A percentile compares a stretch with the other conserved stretches of the same genome.
phyloP scores from a whole-genome alignment of 2,888 invertebrate species.

The Morpho achilles region DNA sequence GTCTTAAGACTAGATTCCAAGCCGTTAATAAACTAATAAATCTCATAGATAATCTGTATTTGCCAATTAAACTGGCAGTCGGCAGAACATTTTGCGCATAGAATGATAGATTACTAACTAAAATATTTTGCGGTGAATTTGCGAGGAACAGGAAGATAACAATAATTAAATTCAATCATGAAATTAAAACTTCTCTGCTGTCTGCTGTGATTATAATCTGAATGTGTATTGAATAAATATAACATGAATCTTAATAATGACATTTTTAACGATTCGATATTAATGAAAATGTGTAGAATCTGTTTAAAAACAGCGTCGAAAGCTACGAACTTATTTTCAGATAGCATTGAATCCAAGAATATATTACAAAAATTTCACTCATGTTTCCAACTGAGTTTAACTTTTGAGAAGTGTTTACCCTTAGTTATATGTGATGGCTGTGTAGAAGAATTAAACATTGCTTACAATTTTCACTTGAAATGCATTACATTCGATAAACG shows the following conservation, averaged over 20 bases:
- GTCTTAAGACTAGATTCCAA: too few relatives aligned
- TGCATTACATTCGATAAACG: slow-evolving; percentile 50
- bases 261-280: neutral
- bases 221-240: neutral
- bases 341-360: slow-evolving; percentile 36
- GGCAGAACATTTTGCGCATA: too few relatives aligned
- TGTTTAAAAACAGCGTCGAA: slow-evolving; percentile 42
- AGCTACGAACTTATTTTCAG: slow-evolving; percentile 38
- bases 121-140: too few relatives aligned
- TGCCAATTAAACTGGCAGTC: too few relatives aligned
- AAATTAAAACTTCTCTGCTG: too few relatives aligned
- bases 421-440: slow-evolving; percentile 50
- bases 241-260: neutral
- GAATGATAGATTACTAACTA: too few relatives aligned
- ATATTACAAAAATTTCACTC: slow-evolving; percentile 46
- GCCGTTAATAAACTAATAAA: too few relatives aligned
- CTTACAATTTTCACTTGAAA: slow-evolving; percentile 51
- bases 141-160: too few relatives aligned
- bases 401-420: slow-evolving; percentile 42
- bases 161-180: too few relatives aligned
- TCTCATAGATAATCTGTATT: too few relatives aligned
- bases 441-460: slow-evolving; percentile 45
- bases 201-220: too few relatives aligned
- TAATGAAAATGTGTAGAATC: slow-evolving; percentile 44
- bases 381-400: slow-evolving; percentile 55